phyloP scores from a whole-genome alignment of 2,888 invertebrate species.

The Hanleya hanleyi region DNA sequence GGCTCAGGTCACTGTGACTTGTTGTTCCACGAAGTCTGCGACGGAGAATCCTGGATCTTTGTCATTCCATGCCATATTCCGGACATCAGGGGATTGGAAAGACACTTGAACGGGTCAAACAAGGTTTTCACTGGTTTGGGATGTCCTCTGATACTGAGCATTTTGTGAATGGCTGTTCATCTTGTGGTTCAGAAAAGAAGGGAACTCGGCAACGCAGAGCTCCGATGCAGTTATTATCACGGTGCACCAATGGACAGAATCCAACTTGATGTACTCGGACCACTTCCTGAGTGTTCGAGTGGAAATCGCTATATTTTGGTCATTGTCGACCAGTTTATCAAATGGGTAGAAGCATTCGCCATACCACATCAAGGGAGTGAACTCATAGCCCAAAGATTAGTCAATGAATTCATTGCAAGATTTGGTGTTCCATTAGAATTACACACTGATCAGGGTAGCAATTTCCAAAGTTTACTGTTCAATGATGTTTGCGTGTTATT shows the following conservation, averaged over 20 bases:
- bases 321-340: constrained; percentile 8
- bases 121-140: constrained; percentile 10
- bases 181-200: constrained; percentile 15
- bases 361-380: neutral
- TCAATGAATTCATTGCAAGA: constrained; percentile 9
- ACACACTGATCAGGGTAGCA: constrained; percentile 18
- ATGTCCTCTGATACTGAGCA: constrained; percentile 8
- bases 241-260: neutral
- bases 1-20: neutral
- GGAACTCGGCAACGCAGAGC: neutral
- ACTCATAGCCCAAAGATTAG: neutral
- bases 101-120: constrained; percentile 5
- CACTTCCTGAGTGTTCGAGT: neutral
- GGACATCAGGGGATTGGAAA: constrained; percentile 11
- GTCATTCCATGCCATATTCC: neutral
- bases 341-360: neutral
- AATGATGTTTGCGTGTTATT: constrained; percentile 9
- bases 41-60: constrained; percentile 2
- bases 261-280: constrained; percentile 12
- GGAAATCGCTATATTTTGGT: constrained; percentile 10
- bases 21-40: constrained; percentile 1
- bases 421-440: constrained; percentile 9
- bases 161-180: constrained; percentile 11
- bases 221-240: neutral
- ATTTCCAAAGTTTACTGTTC: constrained; percentile 11